phyloP scores from a whole-genome alignment of 2,797 vertebrate species.

The Lophius americanus region DNA sequence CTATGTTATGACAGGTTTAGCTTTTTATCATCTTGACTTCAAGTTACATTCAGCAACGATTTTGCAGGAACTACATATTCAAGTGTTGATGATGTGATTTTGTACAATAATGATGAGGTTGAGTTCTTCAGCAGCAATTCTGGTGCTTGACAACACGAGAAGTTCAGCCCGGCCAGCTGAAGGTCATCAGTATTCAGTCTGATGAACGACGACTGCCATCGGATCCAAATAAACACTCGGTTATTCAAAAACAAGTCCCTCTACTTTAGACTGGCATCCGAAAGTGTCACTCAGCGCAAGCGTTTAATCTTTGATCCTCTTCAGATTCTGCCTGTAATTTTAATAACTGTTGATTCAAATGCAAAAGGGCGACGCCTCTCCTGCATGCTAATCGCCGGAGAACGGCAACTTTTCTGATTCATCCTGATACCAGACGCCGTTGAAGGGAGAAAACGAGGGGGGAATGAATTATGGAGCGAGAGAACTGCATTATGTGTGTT shows the following conservation, averaged over 20 bases:
- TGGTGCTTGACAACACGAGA: background rate
- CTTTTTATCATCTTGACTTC: no score
- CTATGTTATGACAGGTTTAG: no score
- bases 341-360: conserved; percentile 65
- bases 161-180: conserved; percentile 2
- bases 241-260: conserved; percentile 44
- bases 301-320: conserved; percentile 60
- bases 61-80: no score
- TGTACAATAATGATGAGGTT: background rate
- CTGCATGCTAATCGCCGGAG: conserved; percentile 54
- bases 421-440: conserved; percentile 35
- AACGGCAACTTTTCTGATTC: conserved; percentile 45
- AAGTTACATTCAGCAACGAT: no score
- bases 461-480: conserved; percentile 24
- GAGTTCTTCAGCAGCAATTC: conserved; percentile 6
- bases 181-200: conserved; percentile 10
- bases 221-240: conserved; percentile 34
- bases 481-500: conserved; percentile 10
- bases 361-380: conserved; percentile 32
- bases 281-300: conserved; percentile 33
- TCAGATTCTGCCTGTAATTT: conserved; percentile 43
- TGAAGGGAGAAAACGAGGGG: conserved; percentile 37
- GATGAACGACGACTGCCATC: conserved; percentile 3
- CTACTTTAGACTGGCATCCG: conserved; percentile 35
- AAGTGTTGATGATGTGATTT: background rate